These are phyloP conservation scores for Drosophila aff. DNA, from an alignment of 1,140 invertebrate species.

Conservation along the genomic window DNA sequence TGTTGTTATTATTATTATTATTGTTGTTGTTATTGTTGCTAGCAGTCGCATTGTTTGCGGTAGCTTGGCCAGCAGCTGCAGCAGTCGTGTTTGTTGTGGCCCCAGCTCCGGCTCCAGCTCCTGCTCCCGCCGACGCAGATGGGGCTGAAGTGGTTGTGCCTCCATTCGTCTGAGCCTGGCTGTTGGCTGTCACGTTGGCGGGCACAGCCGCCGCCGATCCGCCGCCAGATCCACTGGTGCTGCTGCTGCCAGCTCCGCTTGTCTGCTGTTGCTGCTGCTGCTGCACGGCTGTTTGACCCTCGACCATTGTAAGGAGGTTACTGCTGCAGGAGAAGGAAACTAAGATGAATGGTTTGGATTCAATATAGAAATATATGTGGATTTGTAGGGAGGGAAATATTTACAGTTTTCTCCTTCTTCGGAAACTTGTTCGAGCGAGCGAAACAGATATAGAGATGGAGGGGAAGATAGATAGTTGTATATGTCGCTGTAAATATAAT, in stretches of 20 bases:
- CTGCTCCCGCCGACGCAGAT: slow-evolving; percentile 14
- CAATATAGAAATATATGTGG: background rate
- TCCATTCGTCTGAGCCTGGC: slow-evolving; percentile 74
- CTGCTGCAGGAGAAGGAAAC: slow-evolving; percentile 10
- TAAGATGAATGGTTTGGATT: background rate
- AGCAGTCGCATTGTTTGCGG: slow-evolving; percentile 40
- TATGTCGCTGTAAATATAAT: slow-evolving; percentile 59
- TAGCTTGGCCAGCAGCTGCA: slow-evolving; percentile 18
- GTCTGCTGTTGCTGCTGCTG: slow-evolving; percentile 53
- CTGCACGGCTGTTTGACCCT: slow-evolving; percentile 70
- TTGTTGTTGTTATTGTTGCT: slow-evolving; percentile 87
- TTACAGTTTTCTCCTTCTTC: slow-evolving; percentile 46
- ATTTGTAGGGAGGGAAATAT: background rate
- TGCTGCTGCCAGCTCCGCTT: slow-evolving; percentile 25
- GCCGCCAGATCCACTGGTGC: slow-evolving; percentile 24
- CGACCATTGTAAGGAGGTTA: slow-evolving; percentile 65
- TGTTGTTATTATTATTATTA: slow-evolving; percentile 51
- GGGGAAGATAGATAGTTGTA: slow-evolving; percentile 14
- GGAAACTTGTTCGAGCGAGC: slow-evolving; percentile 17
- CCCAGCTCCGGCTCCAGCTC: slow-evolving; percentile 21
- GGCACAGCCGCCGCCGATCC: slow-evolving; percentile 22
- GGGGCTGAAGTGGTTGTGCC: slow-evolving; percentile 47
- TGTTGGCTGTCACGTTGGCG: slow-evolving; percentile 47
- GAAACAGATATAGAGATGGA: slow-evolving; percentile 12
- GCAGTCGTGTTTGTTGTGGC: slow-evolving; percentile 25